A percentile compares a stretch with the other conserved stretches of the same genome.
Evolutionary conservation across 1,140 invertebrate genomes (phyloP).

Genomic region (Eriosoma lanigerum): DNA sequence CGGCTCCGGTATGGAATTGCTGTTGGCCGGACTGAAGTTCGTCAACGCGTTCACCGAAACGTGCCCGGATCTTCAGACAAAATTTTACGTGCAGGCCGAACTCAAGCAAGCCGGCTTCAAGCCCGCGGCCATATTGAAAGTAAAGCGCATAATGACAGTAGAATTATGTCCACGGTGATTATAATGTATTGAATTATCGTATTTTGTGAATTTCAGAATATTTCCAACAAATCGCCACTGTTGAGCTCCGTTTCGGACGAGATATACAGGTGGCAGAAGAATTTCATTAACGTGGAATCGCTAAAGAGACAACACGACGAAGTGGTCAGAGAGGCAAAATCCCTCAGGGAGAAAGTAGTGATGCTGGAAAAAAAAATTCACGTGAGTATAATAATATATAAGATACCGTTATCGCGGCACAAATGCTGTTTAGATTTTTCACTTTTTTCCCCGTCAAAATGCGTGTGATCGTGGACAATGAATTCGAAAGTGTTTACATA

Average conservation of each 20-base stretch:
- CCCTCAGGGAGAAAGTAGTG: constrained; percentile 65
- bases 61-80: constrained; percentile 71
- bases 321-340: constrained; percentile 64
- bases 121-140: constrained; percentile 70
- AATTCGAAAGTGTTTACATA: too few species aligned
- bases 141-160: constrained; percentile 56
- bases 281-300: constrained; percentile 71
- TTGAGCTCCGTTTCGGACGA: constrained; percentile 66
- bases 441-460: too few species aligned
- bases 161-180: not conserved
- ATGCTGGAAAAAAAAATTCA: constrained; percentile 72
- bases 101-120: constrained; percentile 82
- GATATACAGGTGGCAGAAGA: constrained; percentile 70
- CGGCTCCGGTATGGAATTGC: constrained; percentile 66
- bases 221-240: constrained; percentile 42
- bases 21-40: constrained; percentile 81
- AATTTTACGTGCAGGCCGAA: constrained; percentile 87
- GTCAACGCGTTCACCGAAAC: constrained; percentile 80
- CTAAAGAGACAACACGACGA: constrained; percentile 63
- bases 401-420: too few species aligned
- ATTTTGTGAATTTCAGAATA: constrained; percentile 37
- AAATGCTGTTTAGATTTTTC: too few species aligned
- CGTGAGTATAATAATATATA: constrained; percentile 60
- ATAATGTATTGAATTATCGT: too few species aligned
- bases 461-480: too few species aligned